phyloP scores from a whole-genome alignment of 2,113 vertebrate species.

The Oreamnos americanus region DNA sequence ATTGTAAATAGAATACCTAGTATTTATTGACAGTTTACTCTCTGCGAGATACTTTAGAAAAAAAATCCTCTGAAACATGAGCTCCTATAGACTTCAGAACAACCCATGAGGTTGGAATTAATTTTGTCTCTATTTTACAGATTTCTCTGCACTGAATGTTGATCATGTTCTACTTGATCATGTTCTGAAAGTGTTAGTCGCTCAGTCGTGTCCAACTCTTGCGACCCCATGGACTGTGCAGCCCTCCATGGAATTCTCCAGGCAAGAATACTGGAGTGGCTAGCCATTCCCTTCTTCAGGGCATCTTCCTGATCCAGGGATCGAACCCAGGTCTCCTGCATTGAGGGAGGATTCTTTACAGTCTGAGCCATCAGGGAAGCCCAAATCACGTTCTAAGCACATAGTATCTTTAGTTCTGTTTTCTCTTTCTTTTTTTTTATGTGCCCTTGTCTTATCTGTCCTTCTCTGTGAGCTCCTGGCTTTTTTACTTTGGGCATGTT shows the following conservation, averaged over 20 bases:
- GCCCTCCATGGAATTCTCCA: background rate
- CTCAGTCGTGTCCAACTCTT: background rate
- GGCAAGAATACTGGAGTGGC: background rate
- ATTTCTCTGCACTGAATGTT: background rate
- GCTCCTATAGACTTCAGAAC: background rate
- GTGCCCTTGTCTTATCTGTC: background rate
- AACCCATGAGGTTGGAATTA: background rate
- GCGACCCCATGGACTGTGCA: background rate
- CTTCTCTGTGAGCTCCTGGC: background rate
- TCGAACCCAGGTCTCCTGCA: background rate
- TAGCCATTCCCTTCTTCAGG: background rate
- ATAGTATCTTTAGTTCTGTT: background rate
- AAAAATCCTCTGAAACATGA: background rate
- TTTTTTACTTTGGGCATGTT: background rate
- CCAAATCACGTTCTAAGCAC: background rate
- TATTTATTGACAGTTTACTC: background rate
- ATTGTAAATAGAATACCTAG: background rate
- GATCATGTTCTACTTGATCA: background rate
- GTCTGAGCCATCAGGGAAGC: background rate
- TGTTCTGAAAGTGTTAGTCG: background rate
- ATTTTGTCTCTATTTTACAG: background rate
- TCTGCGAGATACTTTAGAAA: background rate
- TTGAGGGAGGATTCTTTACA: background rate
- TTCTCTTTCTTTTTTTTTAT: background rate
- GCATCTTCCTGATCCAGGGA: background rate